Evolutionary conservation across 2,888 invertebrate species (phyloP).

Genomic region (Epistrophella euchroma): DNA sequence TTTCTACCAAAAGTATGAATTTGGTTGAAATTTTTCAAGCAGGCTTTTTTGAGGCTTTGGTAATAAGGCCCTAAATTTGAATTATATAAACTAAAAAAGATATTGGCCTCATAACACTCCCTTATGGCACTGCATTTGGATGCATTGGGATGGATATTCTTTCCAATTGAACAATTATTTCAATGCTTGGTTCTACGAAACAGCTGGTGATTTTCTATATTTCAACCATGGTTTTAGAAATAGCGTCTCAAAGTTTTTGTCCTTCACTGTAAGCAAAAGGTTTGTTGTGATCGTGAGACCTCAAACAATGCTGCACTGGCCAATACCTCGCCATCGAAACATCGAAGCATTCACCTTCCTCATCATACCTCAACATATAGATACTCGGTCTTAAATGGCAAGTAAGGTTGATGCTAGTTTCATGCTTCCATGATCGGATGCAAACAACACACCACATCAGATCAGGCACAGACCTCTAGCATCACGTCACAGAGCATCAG

Average conservation of each 20-base stretch:
- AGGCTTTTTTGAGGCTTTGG: too few relatives aligned
- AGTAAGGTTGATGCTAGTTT: conserved; percentile 37
- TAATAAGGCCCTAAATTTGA: too few relatives aligned
- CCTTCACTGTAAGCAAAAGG: conserved; percentile 49
- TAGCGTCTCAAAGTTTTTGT: not conserved
- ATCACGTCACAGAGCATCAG: conserved; percentile 47
- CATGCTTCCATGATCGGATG: conserved; percentile 50
- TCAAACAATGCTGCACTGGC: conserved; percentile 44
- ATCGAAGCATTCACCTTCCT: conserved; percentile 30
- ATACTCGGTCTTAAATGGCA: conserved; percentile 11
- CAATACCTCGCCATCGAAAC: conserved; percentile 44
- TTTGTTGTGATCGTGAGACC: conserved; percentile 50
- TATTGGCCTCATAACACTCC: too few relatives aligned
- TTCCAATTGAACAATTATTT: too few relatives aligned
- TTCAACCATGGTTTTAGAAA: not conserved
- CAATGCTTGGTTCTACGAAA: not conserved
- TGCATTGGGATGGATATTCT: too few relatives aligned
- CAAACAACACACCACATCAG: conserved; percentile 32
- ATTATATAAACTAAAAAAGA: too few relatives aligned
- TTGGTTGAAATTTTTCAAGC: too few relatives aligned
- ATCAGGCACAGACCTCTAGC: conserved; percentile 32
- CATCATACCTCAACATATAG: conserved; percentile 45
- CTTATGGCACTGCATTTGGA: too few relatives aligned
- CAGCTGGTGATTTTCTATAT: not conserved
- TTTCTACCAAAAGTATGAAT: too few relatives aligned